Conservation (phyloP, 2,113 vertebrate genomes). For the Carettochelys insculpta region DNA sequence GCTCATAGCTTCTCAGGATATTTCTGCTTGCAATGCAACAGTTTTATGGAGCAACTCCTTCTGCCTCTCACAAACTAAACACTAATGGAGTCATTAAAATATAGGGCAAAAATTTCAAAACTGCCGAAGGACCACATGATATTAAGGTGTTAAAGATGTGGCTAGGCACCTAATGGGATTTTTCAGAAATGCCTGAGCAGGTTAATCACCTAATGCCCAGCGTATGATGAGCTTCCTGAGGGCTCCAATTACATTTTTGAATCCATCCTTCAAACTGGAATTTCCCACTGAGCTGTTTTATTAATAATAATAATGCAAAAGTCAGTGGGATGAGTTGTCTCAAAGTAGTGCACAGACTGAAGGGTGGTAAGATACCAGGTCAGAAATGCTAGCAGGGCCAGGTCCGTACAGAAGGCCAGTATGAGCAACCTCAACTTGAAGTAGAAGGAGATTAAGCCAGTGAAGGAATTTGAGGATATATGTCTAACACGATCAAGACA, state of each 20-base stretch:
- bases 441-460: background rate
- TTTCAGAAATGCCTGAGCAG: background rate
- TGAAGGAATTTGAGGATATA: background rate
- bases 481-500: background rate
- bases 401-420: background rate
- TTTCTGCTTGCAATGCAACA: background rate
- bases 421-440: background rate
- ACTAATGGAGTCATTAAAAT: background rate
- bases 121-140: background rate
- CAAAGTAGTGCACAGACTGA: background rate
- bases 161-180: background rate
- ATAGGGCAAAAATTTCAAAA: background rate
- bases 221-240: background rate
- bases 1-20: background rate
- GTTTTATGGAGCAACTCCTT: background rate
- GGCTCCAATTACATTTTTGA: background rate
- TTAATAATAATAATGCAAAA: background rate
- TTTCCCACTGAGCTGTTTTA: background rate
- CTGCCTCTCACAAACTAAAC: background rate
- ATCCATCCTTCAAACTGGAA: background rate
- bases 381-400: background rate
- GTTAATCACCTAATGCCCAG: background rate
- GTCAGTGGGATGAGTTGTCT: background rate
- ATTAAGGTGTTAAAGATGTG: background rate
- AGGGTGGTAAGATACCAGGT: background rate